phyloP scores from a whole-genome alignment of 2,797 vertebrate genomes.

The Falco biarmicus region DNA sequence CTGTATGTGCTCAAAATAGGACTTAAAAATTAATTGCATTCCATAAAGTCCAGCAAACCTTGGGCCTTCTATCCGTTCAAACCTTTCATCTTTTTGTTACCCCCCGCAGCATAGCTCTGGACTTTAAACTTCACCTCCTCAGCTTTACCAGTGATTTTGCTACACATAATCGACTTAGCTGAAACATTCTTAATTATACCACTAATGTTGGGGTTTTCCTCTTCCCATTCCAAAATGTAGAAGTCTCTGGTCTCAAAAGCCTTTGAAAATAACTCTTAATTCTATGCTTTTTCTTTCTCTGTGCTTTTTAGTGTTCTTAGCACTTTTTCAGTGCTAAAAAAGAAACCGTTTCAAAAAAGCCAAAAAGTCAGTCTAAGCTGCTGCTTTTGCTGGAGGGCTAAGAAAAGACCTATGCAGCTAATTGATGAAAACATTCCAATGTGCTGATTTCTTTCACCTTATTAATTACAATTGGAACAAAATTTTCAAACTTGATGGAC shows the following conservation, averaged over 20 bases:
- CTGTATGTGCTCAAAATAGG: background rate
- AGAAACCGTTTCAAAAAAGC: background rate
- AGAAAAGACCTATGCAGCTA: background rate
- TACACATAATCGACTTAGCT: background rate
- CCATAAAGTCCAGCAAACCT: background rate
- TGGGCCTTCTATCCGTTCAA: background rate
- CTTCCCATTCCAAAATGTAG: background rate
- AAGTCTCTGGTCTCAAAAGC: background rate
- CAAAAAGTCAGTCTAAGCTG: background rate
- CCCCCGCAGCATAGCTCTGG: background rate
- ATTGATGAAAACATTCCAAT: background rate
- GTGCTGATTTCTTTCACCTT: background rate
- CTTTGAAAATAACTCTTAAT: background rate
- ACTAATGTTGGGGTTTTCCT: background rate
- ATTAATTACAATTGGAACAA: background rate
- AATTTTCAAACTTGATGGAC: background rate
- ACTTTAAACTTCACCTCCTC: background rate
- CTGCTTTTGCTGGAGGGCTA: background rate
- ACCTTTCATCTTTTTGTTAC: conserved; percentile 22
- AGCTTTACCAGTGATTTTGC: background rate
- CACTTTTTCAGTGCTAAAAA: background rate
- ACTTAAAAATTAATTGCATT: background rate
- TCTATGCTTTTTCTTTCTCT: background rate
- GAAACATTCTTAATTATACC: background rate
- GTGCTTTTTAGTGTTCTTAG: too few species aligned